Evolutionary conservation across 53 echinoderm and acorn worm species (phyloP), one percentile per base, ranked within the genome.

Genomic region (Arbacia lixula): DNA sequence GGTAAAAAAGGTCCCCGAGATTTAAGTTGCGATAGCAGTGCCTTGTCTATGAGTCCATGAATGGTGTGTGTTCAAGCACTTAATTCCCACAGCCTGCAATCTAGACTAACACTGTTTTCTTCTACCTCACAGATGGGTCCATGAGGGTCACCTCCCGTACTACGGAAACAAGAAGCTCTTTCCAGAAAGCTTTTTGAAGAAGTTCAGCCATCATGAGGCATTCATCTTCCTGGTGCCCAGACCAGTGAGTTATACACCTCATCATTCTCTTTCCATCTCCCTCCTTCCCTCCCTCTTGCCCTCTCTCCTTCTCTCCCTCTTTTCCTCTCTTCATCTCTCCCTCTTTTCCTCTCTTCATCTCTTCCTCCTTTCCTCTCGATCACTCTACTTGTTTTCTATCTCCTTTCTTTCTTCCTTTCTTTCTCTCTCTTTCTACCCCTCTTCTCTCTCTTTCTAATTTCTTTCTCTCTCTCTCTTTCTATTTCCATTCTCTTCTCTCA

Each of bases 91-190:
- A n/a, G n/a, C n/a, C n/a, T n/a, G n/a, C n/a, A n/a, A n/a, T n/a
- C n/a, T n/a, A n/a, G n/a, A n/a, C n/a, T n/a, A n/a, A 14, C 17
- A 14, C 50, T 56, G 21, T 9, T 56, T 63, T 32, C 63, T 31
- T 1, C n/a, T 35, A 30, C 35, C 63, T 29, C 17, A 22, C 34
- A 91, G 91, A 57, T 91, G 87, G 87, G 87, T 82, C 5, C 67
- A 63, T 24, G 64, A 91, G 39, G 91, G 87, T 17, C 84, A 75
- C 32, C 84, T 91, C 6, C 91, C 91, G 0, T 63, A 65, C 55
- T 68, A 58, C 40, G 63, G 86, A 35, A 87, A 73, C 41, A 50
- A 66, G 53, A 66, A 91, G 12, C 41, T 91, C 62, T 22, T 87
- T 19, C 87, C 91, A 2, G 66, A 91, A 34, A 57, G 74, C 63